Conservation (phyloP, 2,113 vertebrate genomes). For the Prochilodus magdalenae region DNA sequence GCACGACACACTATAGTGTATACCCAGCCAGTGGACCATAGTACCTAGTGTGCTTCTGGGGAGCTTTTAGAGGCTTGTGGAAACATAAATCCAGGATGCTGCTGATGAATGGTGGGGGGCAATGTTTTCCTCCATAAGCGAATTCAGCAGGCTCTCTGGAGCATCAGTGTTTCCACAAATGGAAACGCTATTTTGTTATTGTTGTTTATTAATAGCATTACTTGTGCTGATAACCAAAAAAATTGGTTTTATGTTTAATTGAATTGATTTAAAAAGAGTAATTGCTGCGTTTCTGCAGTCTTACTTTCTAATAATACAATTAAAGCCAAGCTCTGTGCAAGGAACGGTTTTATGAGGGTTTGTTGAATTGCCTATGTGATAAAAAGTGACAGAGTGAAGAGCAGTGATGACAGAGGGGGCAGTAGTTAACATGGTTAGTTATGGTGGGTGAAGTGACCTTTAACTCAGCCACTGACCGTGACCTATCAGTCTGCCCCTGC, state of each 20-base stretch:
- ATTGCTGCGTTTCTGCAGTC: neutral
- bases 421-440: neutral
- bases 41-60: neutral
- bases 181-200: neutral
- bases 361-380: neutral
- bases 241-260: neutral
- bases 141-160: neutral
- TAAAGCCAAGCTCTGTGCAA: neutral
- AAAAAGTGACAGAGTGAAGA: conserved; percentile 1
- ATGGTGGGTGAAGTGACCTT: conserved; percentile 15
- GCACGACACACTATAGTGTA: neutral
- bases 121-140: neutral
- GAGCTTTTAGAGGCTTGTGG: neutral
- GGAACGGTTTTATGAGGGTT: neutral
- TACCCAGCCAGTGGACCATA: neutral
- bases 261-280: neutral
- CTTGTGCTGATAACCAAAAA: neutral
- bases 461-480: neutral
- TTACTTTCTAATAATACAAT: neutral
- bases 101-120: neutral
- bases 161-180: neutral
- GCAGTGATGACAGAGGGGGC: conserved; percentile 1
- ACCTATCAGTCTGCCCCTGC: neutral
- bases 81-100: neutral
- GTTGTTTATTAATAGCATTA: neutral